Conservation (phyloP, 2,113 vertebrate genomes). For the Bucco capensis region DNA sequence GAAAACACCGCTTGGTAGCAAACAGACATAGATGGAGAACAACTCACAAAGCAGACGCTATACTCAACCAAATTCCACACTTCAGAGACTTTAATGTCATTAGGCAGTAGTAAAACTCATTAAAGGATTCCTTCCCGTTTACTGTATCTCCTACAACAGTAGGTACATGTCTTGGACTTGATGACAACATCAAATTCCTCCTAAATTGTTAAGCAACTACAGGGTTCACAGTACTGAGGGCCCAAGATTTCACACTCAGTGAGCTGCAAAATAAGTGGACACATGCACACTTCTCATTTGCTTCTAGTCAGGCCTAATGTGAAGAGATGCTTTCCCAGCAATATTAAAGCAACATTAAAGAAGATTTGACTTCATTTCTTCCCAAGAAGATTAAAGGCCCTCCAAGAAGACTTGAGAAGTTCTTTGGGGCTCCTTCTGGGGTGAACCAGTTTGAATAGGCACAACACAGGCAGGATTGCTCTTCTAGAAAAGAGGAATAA, state of each 20-base stretch:
- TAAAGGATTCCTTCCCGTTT: constrained; percentile 14
- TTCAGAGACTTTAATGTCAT: neutral
- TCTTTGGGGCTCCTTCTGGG: constrained; percentile 7
- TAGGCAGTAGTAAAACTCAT: neutral
- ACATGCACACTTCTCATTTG: constrained; percentile 40
- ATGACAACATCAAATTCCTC: constrained; percentile 63
- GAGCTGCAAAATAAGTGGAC: constrained; percentile 43
- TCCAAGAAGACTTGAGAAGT: constrained; percentile 30
- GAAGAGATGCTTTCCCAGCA: constrained; percentile 42
- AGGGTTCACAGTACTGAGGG: constrained; percentile 48
- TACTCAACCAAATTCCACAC: neutral
- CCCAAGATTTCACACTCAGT: constrained; percentile 47
- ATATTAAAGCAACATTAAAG: constrained; percentile 56
- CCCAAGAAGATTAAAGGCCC: constrained; percentile 59
- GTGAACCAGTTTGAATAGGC: neutral
- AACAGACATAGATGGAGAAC: neutral
- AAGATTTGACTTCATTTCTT: constrained; percentile 62
- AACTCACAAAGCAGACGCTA: neutral
- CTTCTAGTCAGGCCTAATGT: constrained; percentile 38
- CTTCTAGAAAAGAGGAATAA: neutral
- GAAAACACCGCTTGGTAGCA: neutral
- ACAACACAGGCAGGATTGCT: neutral
- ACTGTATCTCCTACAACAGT: constrained; percentile 24
- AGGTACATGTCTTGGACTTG: neutral
- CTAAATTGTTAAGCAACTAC: constrained; percentile 45